Evolutionary conservation across 2,888 invertebrate species (phyloP).

Genomic region (Stenoptilia bipunctidactyla): DNA sequence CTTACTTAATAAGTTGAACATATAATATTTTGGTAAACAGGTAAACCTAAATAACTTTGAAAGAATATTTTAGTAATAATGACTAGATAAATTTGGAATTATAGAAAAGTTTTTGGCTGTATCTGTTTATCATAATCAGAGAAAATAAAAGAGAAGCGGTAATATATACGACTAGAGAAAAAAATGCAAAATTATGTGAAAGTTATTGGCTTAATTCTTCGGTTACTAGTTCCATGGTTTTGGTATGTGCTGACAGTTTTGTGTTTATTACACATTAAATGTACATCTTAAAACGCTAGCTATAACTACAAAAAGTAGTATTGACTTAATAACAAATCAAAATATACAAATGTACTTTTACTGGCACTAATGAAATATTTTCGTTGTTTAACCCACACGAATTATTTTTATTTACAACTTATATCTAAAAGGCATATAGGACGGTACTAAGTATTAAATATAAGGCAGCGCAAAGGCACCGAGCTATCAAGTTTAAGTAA

Average conservation of each 20-base stretch:
- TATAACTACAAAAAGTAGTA: slow-evolving; percentile 11
- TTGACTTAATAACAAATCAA: slow-evolving; percentile 20
- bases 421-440: slow-evolving; percentile 46
- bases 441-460: slow-evolving; percentile 44
- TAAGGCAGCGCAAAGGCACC: slow-evolving; percentile 62
- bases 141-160: slow-evolving; percentile 12
- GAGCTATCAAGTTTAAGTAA: slow-evolving; percentile 19
- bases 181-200: slow-evolving; percentile 30
- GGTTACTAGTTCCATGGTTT: neutral
- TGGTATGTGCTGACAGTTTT: slow-evolving; percentile 1
- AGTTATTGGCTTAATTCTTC: neutral
- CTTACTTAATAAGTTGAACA: slow-evolving; percentile 23
- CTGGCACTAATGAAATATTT: slow-evolving; percentile 51
- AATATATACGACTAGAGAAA: slow-evolving; percentile 33
- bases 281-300: neutral
- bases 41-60: slow-evolving; percentile 20
- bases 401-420: slow-evolving; percentile 18
- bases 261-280: neutral
- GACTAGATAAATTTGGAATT: slow-evolving; percentile 65
- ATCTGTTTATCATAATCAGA: slow-evolving; percentile 19
- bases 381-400: slow-evolving; percentile 50
- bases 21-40: too few species aligned
- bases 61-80: slow-evolving; percentile 37
- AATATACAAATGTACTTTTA: slow-evolving; percentile 43
- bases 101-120: slow-evolving; percentile 48